Evolutionary conservation across 2,113 vertebrate species (phyloP).

Genomic region (Silurus asotus): DNA sequence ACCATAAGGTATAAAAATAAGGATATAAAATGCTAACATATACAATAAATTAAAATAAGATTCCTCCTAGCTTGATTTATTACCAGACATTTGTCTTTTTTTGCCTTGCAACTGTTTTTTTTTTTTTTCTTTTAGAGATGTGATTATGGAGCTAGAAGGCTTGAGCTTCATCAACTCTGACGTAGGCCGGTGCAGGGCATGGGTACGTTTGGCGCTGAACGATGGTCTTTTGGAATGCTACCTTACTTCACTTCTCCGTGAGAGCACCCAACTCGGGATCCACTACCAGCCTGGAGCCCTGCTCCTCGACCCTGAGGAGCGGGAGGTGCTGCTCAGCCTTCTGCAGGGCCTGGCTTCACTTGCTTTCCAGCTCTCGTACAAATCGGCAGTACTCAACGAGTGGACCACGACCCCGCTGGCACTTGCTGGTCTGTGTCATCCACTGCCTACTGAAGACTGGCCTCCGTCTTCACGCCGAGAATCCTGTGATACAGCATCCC

Average conservation of each 20-base stretch:
- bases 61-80: background rate
- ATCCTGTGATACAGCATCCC: constrained; percentile 83
- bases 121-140: constrained; percentile 73
- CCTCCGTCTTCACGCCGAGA: constrained; percentile 66
- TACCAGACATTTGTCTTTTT: background rate
- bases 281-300: constrained; percentile 85
- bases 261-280: constrained; percentile 75
- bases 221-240: constrained; percentile 93
- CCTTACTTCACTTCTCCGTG: constrained; percentile 82
- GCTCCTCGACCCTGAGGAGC: constrained; percentile 85
- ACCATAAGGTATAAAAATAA: too few species aligned
- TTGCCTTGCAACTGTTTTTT: too few species aligned
- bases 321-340: constrained; percentile 91
- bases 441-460: constrained; percentile 65
- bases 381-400: constrained; percentile 88
- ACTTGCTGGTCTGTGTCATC: constrained; percentile 83
- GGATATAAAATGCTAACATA: too few species aligned
- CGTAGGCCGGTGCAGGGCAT: constrained; percentile 90
- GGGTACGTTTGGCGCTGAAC: constrained; percentile 90
- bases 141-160: constrained; percentile 83
- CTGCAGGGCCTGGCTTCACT: constrained; percentile 89
- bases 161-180: constrained; percentile 86
- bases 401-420: constrained; percentile 91
- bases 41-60: background rate
- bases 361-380: constrained; percentile 90